A percentile compares a stretch with the other conserved stretches of the same genome.
Conservation (phyloP, 2,888 invertebrate genomes). For the Ophonus ardosiacus region DNA sequence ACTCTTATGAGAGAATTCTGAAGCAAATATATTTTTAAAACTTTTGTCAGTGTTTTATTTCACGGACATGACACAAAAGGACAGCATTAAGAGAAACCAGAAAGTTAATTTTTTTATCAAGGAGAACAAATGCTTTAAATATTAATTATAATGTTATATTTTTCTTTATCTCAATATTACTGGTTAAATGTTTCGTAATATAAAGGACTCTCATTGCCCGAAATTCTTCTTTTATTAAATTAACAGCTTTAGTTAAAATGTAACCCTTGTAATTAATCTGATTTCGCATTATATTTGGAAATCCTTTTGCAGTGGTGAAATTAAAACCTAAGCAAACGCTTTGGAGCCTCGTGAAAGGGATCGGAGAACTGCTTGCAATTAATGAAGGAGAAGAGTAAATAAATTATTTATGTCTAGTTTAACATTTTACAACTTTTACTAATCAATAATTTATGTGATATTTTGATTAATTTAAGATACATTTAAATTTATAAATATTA, state of each 20-base stretch:
- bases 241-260: not conserved
- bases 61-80: too few relatives aligned
- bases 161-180: not conserved
- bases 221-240: not conserved
- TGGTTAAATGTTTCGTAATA: not conserved
- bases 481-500: not conserved
- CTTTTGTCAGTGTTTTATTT: too few relatives aligned
- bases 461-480: not conserved
- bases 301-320: conserved; percentile 7
- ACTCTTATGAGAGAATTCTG: too few relatives aligned
- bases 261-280: conserved; percentile 14
- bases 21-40: too few relatives aligned
- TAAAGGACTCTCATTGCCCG: not conserved
- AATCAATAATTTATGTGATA: not conserved
- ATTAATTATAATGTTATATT: not conserved
- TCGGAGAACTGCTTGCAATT: not conserved
- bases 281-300: conserved; percentile 3
- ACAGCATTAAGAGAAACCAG: too few relatives aligned
- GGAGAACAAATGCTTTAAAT: not conserved
- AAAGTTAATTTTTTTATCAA: not conserved
- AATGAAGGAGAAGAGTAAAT: not conserved
- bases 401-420: not conserved
- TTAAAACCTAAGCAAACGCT: not conserved
- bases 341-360: not conserved
- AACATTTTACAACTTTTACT: not conserved